These are phyloP conservation scores for Pheosia tremula DNA, from an alignment of 2,888 invertebrate species.

Conservation along the genomic window DNA sequence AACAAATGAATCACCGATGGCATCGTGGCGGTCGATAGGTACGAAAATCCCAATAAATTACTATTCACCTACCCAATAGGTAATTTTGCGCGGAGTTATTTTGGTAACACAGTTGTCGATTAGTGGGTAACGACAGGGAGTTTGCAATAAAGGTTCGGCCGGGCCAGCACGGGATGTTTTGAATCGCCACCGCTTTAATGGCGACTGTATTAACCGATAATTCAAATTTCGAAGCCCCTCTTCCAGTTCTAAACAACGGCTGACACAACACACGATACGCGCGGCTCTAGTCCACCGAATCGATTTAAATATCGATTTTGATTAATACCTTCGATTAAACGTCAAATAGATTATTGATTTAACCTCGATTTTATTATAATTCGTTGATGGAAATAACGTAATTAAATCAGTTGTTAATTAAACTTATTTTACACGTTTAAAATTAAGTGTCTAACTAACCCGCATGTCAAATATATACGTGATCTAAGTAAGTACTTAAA, in stretches of 20 bases:
- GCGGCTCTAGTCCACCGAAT: constrained; percentile 8
- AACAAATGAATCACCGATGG: neutral
- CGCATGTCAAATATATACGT: too few species aligned
- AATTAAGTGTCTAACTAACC: too few species aligned
- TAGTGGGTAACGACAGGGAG: constrained; percentile 76
- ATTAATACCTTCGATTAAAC: neutral
- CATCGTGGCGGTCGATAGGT: neutral
- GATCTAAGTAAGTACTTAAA: too few species aligned
- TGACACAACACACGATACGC: constrained; percentile 46
- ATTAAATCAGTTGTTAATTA: too few species aligned
- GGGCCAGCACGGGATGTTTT: constrained; percentile 80
- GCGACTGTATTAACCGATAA: constrained; percentile 77
- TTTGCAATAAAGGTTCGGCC: constrained; percentile 69
- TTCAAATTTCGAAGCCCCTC: constrained; percentile 67
- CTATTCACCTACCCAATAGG: constrained; percentile 30
- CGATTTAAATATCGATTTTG: constrained; percentile 2
- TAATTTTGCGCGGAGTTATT: constrained; percentile 68
- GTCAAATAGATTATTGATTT: too few species aligned
- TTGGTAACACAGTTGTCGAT: constrained; percentile 79
- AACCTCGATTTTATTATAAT: too few species aligned
- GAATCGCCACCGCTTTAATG: constrained; percentile 79
- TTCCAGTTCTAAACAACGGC: constrained; percentile 53
- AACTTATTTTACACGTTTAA: too few species aligned
- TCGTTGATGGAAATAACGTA: too few species aligned
- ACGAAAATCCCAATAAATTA: constrained; percentile 39